Base-by-base conservation (phyloP, 1,140 invertebrate genomes). In the Zophobas morio region DNA sequence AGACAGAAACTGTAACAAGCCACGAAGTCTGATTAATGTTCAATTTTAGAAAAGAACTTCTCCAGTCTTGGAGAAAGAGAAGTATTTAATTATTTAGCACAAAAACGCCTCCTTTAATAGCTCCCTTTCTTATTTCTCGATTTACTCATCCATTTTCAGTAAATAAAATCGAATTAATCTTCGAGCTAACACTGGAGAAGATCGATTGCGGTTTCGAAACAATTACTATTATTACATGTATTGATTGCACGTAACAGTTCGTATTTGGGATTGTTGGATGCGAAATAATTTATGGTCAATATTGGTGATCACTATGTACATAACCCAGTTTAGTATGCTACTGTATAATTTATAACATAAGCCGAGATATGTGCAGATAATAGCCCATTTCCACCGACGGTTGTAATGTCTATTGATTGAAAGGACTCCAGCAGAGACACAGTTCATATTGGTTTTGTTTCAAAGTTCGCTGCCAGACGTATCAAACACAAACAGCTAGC, bases 71-170 rank as follows among this genome's bases (percentile, higher is more conserved):
- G 37, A 39, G 42, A 66, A 66, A n/a, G 39, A 66, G 60, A 47
- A 39, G 60, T 66, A 66, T 66, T 66, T 66, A 66, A 66, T 66
- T 66, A 66, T 66, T 66, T 66, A 66, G 60, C 60, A 66, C 60
- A 66, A 66, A 66, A 66, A 66, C 60, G 60, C 60, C 60, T 42
- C 60, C 37, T 66, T 66, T 39, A 40, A 66, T 66, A 40, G 37
- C 60, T 42, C 6, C 49, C 37, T 8, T 42, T 42, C 60, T 66
- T 32, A 42, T 66, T 66, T 66, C 60, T 66, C 39, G 60, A 66
- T 66, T 47, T 66, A 46, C 37, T 39, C 60, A 46, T 66, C 39
- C 39, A 33, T 66, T 66, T 66, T 66, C 54, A 66, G 60, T 66
- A 66, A 42, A 66, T 42, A 66, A 66, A 66, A 66, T 66, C 42